Percentiles rank a stretch among this genome's conserved stretches.
Conservation (phyloP, 2,113 vertebrate genomes). For the Talpa occidentalis region DNA sequence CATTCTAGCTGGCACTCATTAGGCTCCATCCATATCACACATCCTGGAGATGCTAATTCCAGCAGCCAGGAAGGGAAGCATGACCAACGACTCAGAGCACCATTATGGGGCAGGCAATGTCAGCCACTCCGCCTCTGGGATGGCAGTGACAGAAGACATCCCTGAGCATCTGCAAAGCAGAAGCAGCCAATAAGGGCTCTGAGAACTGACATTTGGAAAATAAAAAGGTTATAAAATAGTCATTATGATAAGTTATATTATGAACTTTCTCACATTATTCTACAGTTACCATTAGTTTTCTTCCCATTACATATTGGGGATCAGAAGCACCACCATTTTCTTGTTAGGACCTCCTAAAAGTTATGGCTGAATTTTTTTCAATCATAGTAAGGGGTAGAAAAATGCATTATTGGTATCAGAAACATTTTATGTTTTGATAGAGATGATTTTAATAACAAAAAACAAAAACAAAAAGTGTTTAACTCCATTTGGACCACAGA, state of each 20-base stretch:
- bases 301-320: neutral
- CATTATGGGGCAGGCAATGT: neutral
- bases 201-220: neutral
- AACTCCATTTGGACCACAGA: neutral
- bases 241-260: neutral
- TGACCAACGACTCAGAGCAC: neutral
- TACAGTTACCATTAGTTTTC: neutral
- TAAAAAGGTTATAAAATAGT: neutral
- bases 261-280: neutral
- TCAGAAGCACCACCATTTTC: neutral
- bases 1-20: slow-evolving; percentile 23
- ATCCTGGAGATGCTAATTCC: neutral
- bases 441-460: slow-evolving; percentile 18
- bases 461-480: neutral
- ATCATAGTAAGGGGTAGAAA: neutral
- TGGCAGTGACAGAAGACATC: rapidly evolving
- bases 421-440: slow-evolving; percentile 16
- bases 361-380: slow-evolving; percentile 4
- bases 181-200: neutral
- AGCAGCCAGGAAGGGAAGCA: slow-evolving; percentile 49
- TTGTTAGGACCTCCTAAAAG: neutral
- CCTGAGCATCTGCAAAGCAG: neutral
- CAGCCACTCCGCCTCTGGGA: neutral
- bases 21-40: neutral
- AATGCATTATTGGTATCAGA: neutral